Conservation (phyloP, 2,888 invertebrate species). For the Limnephilus auricula region DNA sequence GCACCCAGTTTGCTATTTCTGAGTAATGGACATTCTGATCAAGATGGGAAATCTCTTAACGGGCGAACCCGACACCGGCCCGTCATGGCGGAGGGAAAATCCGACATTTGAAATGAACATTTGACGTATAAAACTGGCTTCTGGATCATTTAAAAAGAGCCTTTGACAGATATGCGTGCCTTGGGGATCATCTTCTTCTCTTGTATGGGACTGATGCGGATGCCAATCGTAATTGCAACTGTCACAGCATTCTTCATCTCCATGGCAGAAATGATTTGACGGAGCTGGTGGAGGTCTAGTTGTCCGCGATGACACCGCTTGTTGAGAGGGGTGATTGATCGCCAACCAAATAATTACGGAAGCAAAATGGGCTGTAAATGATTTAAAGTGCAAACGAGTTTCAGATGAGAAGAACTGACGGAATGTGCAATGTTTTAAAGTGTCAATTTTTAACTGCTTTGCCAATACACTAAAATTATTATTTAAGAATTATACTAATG, state of each 20-base stretch:
- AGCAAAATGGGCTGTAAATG: not conserved
- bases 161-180: not conserved
- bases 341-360: not conserved
- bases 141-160: not conserved
- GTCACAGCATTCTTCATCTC: not conserved
- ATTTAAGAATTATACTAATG: too few relatives aligned
- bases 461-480: too few relatives aligned
- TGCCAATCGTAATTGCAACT: constrained; percentile 7
- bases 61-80: not conserved
- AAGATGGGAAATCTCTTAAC: not conserved
- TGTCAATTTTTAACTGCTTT: too few relatives aligned
- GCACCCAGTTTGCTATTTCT: not conserved
- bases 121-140: not conserved
- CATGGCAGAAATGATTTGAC: not conserved
- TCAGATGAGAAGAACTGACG: too few relatives aligned
- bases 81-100: not conserved
- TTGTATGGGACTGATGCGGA: not conserved
- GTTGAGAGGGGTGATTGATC: not conserved
- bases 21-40: not conserved
- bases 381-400: too few relatives aligned
- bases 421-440: too few relatives aligned
- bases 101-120: constrained; percentile 31
- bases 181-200: not conserved
- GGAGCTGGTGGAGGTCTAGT: not conserved
- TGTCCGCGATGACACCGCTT: not conserved